Evolutionary conservation across 2,888 invertebrate species (phyloP), one percentile per base, ranked within the genome.

Genomic region (Tuberolachnus salignus): DNA sequence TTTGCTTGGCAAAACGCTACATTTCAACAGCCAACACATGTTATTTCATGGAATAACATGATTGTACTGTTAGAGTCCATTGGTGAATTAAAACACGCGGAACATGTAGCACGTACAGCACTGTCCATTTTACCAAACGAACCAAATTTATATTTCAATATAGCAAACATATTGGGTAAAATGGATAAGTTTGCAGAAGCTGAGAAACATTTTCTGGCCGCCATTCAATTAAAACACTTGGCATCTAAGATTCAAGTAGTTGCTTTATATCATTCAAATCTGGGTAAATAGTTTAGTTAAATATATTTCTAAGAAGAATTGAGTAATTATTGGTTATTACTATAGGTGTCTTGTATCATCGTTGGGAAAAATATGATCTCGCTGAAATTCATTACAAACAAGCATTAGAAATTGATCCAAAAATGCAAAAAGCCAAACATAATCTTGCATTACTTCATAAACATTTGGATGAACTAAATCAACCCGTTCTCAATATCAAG

Each of bases 11-110:
- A 90, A 83, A 91, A 91, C 85, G 94, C 97, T 1, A 93, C 94
- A 0, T 85, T 87, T 74, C 88, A 92, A 80, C 92, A 92, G 84
- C 91, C 93, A 0, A 89, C 89, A 0, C 96, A 97, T 85, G 88
- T 90, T 10, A 90, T 92, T 82, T 94, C 97, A 0, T 98, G 98
- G 98, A 94, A 92, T 64, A 98, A 98, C 85, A 90, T 94, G 84
- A 87, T 97, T 71, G 92, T 97, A 10, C 88, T 97, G 83, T 80
- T 83, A 46, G 83, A 84, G 67, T 83, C 83, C 26, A 81, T 83
- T 46, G 84, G 84, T 82, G 91, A 90, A 83, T 87, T 89, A 59
- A 88, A 91, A 14, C 89, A 91, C 84, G 95, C 94, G 1, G 86
- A 94, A 74, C 87, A 89, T 81, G 85, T 92, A 72, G 94, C 93